Conservation (phyloP, 2,888 invertebrate genomes). For the Polydrusus tereticollis region DNA sequence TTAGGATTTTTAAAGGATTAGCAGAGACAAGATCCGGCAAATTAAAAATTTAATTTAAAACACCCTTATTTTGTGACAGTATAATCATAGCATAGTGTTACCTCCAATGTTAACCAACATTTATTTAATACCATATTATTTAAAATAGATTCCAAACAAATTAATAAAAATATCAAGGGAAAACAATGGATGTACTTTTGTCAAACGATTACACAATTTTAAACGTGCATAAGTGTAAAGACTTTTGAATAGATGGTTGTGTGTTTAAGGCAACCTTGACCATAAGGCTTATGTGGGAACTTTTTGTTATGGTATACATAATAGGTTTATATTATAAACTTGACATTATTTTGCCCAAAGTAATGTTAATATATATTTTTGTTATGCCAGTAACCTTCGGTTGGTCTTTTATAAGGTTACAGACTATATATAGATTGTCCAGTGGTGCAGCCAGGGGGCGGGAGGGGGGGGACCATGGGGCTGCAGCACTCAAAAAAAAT, state of each 20-base stretch:
- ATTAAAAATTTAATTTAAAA: neutral
- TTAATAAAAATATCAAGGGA: neutral
- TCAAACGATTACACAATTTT: neutral
- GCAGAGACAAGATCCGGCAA: neutral
- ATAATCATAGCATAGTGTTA: no score
- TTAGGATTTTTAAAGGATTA: neutral
- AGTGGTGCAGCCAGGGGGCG: no score
- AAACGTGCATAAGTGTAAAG: slow-evolving; percentile 6
- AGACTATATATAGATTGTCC: no score
- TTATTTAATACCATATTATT: neutral
- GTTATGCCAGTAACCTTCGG: neutral
- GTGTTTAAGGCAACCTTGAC: slow-evolving; percentile 18
- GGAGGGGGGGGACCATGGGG: no score
- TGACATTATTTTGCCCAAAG: slow-evolving; percentile 38
- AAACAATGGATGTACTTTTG: slow-evolving; percentile 1
- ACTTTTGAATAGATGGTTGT: slow-evolving; percentile 12
- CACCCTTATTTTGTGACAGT: no score
- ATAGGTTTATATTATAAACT: slow-evolving; percentile 32
- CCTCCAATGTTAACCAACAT: no score
- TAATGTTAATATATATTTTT: slow-evolving; percentile 9
- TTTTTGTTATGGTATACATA: neutral
- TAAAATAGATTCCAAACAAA: slow-evolving; percentile 11
- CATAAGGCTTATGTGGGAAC: slow-evolving; percentile 21
- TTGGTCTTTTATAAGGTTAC: no score
- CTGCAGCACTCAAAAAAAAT: no score